Conservation (phyloP, 2,113 vertebrate genomes). For the Coptodon bakossiorum region DNA sequence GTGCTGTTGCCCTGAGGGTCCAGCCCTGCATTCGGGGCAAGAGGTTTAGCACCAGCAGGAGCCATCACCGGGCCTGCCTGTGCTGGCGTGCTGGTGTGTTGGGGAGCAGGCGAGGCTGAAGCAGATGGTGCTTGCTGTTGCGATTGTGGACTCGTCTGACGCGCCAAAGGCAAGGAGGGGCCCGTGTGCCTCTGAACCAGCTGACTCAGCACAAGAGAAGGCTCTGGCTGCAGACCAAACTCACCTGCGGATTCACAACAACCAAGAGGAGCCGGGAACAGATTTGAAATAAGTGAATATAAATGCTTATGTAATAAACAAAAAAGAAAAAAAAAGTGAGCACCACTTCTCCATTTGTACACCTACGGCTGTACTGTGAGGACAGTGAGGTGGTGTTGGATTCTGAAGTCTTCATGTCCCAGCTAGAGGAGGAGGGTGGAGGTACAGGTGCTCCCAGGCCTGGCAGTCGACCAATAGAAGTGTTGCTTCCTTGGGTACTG, state of each 20-base stretch:
- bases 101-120: slow-evolving; percentile 55
- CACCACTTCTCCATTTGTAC: neutral
- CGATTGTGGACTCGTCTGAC: slow-evolving; percentile 63
- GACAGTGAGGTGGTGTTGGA: slow-evolving; percentile 75
- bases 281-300: neutral
- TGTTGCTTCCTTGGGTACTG: slow-evolving; percentile 70
- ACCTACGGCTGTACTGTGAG: slow-evolving; percentile 88
- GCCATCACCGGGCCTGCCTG: slow-evolving; percentile 48
- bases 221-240: slow-evolving; percentile 93
- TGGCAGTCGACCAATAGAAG: slow-evolving; percentile 59
- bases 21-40: slow-evolving; percentile 51
- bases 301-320: neutral
- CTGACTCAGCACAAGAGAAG: slow-evolving; percentile 92
- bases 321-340: too few species aligned
- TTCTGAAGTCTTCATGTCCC: slow-evolving; percentile 82
- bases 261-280: neutral
- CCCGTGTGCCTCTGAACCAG: slow-evolving; percentile 82
- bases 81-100: slow-evolving; percentile 37
- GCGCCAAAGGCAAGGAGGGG: slow-evolving; percentile 59
- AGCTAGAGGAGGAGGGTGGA: slow-evolving; percentile 73
- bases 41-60: slow-evolving; percentile 56
- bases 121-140: slow-evolving; percentile 41
- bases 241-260: slow-evolving; percentile 66
- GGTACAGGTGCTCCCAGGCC: slow-evolving; percentile 52
- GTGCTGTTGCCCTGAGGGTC: slow-evolving; percentile 75